These are phyloP conservation scores for Atherinomorus stipes DNA, from an alignment of 2,113 vertebrate species.

Conservation along the genomic window DNA sequence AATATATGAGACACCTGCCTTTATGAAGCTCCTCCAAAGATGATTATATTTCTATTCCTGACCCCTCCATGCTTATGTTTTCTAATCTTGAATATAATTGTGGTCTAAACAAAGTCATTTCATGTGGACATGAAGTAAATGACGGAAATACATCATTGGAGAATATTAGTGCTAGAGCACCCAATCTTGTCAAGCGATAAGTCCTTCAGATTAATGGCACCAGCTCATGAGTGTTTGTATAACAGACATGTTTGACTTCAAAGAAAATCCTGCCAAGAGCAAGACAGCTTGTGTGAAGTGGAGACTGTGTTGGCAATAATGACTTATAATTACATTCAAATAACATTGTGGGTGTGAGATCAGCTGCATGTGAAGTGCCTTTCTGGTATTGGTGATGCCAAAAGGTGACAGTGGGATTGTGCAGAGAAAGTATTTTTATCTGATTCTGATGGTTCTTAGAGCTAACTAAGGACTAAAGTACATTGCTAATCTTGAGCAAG, in stretches of 20 bases:
- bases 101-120: background rate
- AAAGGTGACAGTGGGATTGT: background rate
- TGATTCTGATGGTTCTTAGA: background rate
- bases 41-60: background rate
- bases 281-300: background rate
- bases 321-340: background rate
- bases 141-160: background rate
- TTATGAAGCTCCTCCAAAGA: background rate
- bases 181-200: background rate
- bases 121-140: background rate
- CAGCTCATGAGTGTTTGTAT: background rate
- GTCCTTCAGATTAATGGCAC: conserved; percentile 10
- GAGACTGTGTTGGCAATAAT: background rate
- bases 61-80: background rate
- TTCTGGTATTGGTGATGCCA: too few relatives aligned
- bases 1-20: background rate
- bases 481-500: too few relatives aligned
- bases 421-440: background rate
- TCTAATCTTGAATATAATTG: background rate
- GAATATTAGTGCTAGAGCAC: background rate
- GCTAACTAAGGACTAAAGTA: background rate
- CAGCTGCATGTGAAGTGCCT: too few relatives aligned
- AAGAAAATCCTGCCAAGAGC: background rate
- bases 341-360: background rate
- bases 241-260: conserved; percentile 11